Conservation (phyloP, 2,888 invertebrate species). For the Nebria brevicollis region DNA sequence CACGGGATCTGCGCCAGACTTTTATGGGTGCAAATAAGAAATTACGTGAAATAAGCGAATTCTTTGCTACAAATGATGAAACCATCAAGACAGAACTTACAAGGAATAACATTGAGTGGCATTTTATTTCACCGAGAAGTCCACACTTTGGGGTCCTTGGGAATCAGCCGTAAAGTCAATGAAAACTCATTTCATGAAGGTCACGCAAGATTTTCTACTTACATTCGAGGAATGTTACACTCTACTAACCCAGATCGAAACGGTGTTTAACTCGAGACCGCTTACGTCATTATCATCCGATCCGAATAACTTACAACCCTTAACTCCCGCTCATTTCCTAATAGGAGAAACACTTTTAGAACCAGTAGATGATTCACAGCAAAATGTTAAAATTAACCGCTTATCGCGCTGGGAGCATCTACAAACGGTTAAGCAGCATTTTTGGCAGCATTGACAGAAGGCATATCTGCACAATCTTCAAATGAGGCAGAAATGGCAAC, state of each 20-base stretch:
- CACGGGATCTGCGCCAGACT: too few species aligned
- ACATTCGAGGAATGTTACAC: conserved; percentile 27
- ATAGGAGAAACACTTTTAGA: conserved; percentile 15
- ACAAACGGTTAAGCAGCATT: conserved; percentile 17
- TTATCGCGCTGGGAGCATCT: conserved; percentile 18
- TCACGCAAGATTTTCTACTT: conserved; percentile 31
- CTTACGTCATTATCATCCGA: conserved; percentile 10
- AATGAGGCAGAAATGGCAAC: conserved; percentile 44
- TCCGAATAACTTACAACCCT: conserved; percentile 14
- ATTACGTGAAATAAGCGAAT: too few species aligned
- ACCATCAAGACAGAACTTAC: too few species aligned
- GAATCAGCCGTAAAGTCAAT: conserved; percentile 33
- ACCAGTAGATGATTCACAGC: conserved; percentile 9
- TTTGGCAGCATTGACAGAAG: background rate
- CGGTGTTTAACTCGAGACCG: conserved; percentile 25
- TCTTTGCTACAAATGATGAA: too few species aligned
- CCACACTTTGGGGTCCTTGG: too few species aligned
- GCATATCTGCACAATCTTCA: conserved; percentile 40
- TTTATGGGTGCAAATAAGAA: too few species aligned
- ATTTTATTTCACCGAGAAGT: too few species aligned
- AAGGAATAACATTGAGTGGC: too few species aligned
- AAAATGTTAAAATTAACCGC: background rate
- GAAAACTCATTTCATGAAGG: conserved; percentile 44
- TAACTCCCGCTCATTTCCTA: conserved; percentile 34
- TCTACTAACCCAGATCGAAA: conserved; percentile 27